phyloP scores from a whole-genome alignment of 2,113 vertebrate genomes.

The Romanogobio albipinnatus region DNA sequence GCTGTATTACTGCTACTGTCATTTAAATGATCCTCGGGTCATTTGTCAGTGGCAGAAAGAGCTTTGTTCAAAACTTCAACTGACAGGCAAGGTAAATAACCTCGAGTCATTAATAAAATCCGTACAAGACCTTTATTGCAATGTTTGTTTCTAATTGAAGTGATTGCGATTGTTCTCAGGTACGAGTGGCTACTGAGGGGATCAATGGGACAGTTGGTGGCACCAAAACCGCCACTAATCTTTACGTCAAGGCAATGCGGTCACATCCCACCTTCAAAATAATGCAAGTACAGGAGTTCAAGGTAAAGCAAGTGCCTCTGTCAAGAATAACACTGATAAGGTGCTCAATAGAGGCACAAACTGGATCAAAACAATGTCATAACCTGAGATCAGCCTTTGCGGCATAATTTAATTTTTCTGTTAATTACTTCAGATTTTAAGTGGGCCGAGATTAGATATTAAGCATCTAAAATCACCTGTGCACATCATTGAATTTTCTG shows the following conservation, averaged over 20 bases:
- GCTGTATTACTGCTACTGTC: constrained; percentile 90
- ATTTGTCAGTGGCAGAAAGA: constrained; percentile 89
- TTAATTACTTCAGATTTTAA: background rate
- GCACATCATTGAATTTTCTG: constrained; percentile 13
- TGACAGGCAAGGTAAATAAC: constrained; percentile 90
- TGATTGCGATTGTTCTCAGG: constrained; percentile 68
- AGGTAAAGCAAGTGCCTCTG: constrained; percentile 76
- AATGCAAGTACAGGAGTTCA: constrained; percentile 87
- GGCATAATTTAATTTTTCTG: background rate
- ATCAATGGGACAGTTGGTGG: constrained; percentile 96
- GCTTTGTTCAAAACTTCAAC: constrained; percentile 84
- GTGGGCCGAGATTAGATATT: background rate
- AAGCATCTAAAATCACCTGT: background rate
- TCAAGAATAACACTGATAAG: background rate
- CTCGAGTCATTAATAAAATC: background rate
- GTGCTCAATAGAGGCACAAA: background rate
- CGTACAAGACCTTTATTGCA: background rate
- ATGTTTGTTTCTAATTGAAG: background rate
- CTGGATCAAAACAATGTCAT: background rate
- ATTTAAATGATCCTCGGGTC: constrained; percentile 79
- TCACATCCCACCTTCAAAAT: constrained; percentile 83
- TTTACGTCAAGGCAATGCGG: constrained; percentile 86
- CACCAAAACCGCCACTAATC: constrained; percentile 79
- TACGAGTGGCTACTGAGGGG: constrained; percentile 90
- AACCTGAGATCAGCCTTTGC: background rate